Evolutionary conservation across 2,888 invertebrate species (phyloP).

Genomic region (Octodonta nipae): DNA sequence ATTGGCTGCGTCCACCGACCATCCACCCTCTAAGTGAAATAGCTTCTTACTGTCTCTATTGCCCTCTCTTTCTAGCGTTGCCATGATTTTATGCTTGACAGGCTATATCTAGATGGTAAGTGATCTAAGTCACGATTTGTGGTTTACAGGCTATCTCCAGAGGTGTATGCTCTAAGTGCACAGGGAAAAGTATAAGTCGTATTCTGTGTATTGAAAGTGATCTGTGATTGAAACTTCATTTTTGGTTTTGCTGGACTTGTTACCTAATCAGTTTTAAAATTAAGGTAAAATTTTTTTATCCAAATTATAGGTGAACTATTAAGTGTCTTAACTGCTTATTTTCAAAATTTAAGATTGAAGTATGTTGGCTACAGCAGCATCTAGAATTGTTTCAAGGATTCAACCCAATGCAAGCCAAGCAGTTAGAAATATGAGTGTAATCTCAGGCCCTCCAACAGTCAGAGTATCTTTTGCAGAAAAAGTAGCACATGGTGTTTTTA

Average conservation of each 20-base stretch:
- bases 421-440: conserved; percentile 19
- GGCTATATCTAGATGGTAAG: too few species aligned
- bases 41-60: too few species aligned
- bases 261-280: neutral
- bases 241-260: neutral
- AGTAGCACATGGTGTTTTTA: conserved; percentile 23
- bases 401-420: conserved; percentile 8
- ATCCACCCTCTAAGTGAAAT: too few species aligned
- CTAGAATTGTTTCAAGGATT: conserved; percentile 11
- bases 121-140: too few species aligned
- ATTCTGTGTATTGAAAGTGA: too few species aligned
- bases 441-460: conserved; percentile 28
- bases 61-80: too few species aligned
- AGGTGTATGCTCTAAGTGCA: too few species aligned
- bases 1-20: too few species aligned
- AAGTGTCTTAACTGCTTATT: neutral
- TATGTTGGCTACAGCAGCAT: conserved; percentile 12
- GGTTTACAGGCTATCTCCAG: too few species aligned
- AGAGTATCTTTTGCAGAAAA: conserved; percentile 27
- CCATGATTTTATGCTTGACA: too few species aligned
- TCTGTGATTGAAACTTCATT: too few species aligned
- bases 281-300: neutral
- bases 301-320: neutral
- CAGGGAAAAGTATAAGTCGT: too few species aligned
- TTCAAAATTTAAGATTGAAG: neutral